Base-by-base conservation (phyloP, 2,113 vertebrate genomes). In the Alethe castanea region DNA sequence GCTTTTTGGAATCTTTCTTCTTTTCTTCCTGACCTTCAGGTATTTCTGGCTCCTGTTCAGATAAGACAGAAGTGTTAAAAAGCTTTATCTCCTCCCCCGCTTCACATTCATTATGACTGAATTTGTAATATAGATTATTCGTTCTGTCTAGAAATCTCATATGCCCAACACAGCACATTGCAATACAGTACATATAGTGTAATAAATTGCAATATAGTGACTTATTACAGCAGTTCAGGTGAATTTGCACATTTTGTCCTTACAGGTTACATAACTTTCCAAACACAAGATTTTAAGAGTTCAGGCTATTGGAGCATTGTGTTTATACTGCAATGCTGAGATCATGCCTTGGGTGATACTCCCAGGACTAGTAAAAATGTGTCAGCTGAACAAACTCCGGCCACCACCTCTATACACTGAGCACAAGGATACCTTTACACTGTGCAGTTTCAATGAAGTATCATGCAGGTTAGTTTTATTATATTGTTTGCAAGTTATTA, bases 1-100 rank as follows among this genome's bases (percentile, higher is more conserved):
- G 98, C 95, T 99, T 99, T 95, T 99, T 99, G 31, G 98, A 88
- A 90, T 99, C 98, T 97, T 99, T 99, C 97, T 99, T 99, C 97
- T 99, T 99, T 67, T 98, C 96, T 18, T 98, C 97, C 59, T 98
- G 98, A 64, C 98, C 97, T 94, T 99, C 98, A 48, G 98, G 96
- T 25, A 98, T 97, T 90, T 98, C 98, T 50, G 97, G 98, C 26
- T 99, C 99, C 97, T 98, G 97, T 54, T 95, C 96, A 96, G 93
- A 79, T 38, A 94, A 92, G 57, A 91, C 18, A 73, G 11, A 79
- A 79, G 19, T 2, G 15, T 86, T 33, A 96, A 20, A 72, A 47
- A 33, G 12, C 28, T 73, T 45, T 40, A 57, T 57, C 33, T 36
- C 19, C 26, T 20, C 35, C 4, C 10, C 48, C 19, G 19, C 53